Conservation (phyloP, 2,888 invertebrate species). For the Schizaphis graminum region DNA sequence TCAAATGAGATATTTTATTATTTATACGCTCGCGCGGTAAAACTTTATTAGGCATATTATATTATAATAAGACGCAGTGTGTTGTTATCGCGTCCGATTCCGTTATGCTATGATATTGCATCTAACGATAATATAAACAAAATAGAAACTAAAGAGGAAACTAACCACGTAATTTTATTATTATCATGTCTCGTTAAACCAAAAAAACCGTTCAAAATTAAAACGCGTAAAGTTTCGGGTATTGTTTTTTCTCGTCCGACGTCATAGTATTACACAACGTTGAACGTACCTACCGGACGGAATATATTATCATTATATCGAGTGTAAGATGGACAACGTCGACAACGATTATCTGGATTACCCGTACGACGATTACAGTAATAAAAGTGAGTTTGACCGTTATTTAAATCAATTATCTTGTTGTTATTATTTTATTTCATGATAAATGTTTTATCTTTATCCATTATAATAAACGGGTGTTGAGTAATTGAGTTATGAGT, state of each 20-base stretch:
- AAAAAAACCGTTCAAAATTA: not conserved
- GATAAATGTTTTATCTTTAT: not conserved
- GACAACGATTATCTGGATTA: slow-evolving; percentile 20
- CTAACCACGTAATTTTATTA: not conserved
- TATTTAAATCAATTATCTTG: not conserved
- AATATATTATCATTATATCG: not conserved
- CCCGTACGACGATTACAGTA: not conserved
- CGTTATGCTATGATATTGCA: not conserved
- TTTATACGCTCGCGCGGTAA: not conserved
- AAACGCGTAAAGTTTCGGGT: not conserved
- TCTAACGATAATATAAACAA: not conserved
- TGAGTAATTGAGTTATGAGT: not conserved
- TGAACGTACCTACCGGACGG: not conserved
- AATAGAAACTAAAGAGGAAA: not conserved
- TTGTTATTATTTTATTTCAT: not conserved
- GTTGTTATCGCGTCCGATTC: not conserved
- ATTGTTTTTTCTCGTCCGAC: not conserved
- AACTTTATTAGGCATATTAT: not conserved
- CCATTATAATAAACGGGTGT: not conserved
- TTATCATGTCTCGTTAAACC: not conserved
- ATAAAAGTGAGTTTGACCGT: slow-evolving; percentile 3
- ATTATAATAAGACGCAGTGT: too few species aligned
- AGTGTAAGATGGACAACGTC: not conserved
- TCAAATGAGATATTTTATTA: not conserved
- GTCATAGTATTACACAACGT: not conserved